Evolutionary conservation across 1,140 invertebrate species (phyloP), one percentile per base, ranked within the genome.

Genomic region (Drosophila erecta): DNA sequence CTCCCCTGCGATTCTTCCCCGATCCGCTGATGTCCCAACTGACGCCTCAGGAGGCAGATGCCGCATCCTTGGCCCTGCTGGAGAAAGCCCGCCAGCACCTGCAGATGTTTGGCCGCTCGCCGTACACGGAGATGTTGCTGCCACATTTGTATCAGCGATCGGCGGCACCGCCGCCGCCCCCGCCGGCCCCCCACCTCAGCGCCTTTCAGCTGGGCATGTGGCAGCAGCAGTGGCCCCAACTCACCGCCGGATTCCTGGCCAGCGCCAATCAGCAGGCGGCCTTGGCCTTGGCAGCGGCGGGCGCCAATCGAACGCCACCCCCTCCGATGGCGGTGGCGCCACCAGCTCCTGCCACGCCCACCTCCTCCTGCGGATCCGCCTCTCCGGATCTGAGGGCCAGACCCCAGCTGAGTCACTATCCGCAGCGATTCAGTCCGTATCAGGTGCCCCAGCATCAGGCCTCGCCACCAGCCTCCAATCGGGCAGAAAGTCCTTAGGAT

Each of bases 1-100:
- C 94, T 3, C 92, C 95, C 1, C 91, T 94, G 41, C 92, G 95
- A 4, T 95, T 95, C 79, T 93, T 94, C 40, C 94, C 94, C 66
- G 85, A 90, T 65, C 90, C 90, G 5, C 47, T 92, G 58, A 91
- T 92, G 92, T 92, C 74, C 44, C 93, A 76, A 66, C 93, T 79
- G 92, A 94, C 92, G 84, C 92, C 50, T 91, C 92, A 95, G 75
- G 95, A 94, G 89, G 94, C 94, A 71, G 94, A 94, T 71, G 93
- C 93, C 37, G 92, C 91, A 2, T 94, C 93, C 17, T 90, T 94
- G 33, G 94, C 93, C 0, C 93, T 94, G 81, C 90, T 94, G 80
- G 94, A 95, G 81, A 95, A 95, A 81, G 94, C 94, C 0, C 91
- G 94, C 3, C 93, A 94, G 33, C 94, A 95, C 64, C 89, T 95